Base-by-base conservation (phyloP, 2,888 invertebrate species). In the Acleris holmiana region DNA sequence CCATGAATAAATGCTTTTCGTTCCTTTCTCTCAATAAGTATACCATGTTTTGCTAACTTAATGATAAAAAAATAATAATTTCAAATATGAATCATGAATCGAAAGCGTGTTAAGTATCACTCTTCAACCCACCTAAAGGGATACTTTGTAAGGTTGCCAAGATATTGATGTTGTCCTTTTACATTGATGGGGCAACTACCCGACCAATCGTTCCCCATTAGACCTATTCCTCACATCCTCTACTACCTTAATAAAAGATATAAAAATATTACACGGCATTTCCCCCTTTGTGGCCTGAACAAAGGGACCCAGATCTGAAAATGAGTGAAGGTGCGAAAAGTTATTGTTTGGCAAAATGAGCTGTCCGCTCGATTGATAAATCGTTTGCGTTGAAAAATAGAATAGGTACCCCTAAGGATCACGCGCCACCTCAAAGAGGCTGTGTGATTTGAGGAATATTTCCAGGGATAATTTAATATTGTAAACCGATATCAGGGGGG, bases 341-440 rank as follows among this genome's bases (percentile, higher is more conserved):
- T 86, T 87, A 84, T 86, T 87, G 85, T 86, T 84, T 83, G 85
- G 76, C 76, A 73, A 84, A 86, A 87, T 88, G 86, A 86, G 81
- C 81, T 87, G 87, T 86, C 86, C 51, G 67, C 69, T 67, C 72
- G 83, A 83, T 86, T 86, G 87, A 88, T 87, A 82, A 83, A 88
- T 86, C 76, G 80, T 70, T 75, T 73, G 66, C 66, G 66, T 64
- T 69, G 73, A 76, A 80, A 81, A 79, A 71, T 70, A 70, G 70
- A 71, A 73, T 72, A n/a, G n/a, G n/a, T n/a, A 73, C 75, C 75
- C 74, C 68, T 60, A 69, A 73, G 70, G 68, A 71, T 69, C 58
- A 67, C 57, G 62, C 57, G 35, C 54, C 51, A 18, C 23, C 55
- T 41, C 46, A 25, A 46, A 17, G 35, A 18, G 35, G 18, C 44